phyloP scores from a whole-genome alignment of 2,113 vertebrate genomes.

The Sus scrofa region DNA sequence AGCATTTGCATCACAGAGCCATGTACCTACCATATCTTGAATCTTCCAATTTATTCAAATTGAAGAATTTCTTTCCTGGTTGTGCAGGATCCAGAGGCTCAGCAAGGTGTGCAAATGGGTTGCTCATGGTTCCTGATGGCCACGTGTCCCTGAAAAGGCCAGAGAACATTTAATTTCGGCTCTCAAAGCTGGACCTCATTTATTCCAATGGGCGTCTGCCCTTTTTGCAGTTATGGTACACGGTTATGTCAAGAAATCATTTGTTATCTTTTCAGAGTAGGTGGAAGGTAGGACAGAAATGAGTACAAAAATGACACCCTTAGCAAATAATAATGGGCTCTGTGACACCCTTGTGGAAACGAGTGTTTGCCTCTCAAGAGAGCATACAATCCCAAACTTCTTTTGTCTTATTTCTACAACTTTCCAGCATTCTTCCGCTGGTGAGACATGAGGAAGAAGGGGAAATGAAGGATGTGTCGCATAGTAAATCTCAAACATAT shows the following conservation, averaged over 20 bases:
- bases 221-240: neutral
- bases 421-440: neutral
- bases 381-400: neutral
- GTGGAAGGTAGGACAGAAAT: neutral
- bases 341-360: neutral
- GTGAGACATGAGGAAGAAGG: neutral
- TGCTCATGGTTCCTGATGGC: slow-evolving; percentile 87
- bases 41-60: slow-evolving; percentile 93
- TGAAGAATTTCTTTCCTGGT: slow-evolving; percentile 93
- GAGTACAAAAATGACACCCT: neutral
- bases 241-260: neutral
- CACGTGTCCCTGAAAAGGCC: slow-evolving; percentile 76
- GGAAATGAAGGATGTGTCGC: neutral
- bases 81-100: slow-evolving; percentile 92
- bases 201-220: neutral
- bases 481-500: neutral
- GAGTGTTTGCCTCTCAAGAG: neutral
- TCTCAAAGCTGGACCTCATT: neutral
- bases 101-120: slow-evolving; percentile 91
- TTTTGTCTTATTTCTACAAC: neutral
- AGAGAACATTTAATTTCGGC: neutral
- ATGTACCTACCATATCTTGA: slow-evolving; percentile 92
- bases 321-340: neutral
- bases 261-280: slow-evolving; percentile 13
- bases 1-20: neutral